Percentiles rank a stretch among this genome's conserved stretches.
These are phyloP conservation scores for Drosophila nannoptera DNA, from an alignment of 1,140 invertebrate genomes.

Conservation along the genomic window DNA sequence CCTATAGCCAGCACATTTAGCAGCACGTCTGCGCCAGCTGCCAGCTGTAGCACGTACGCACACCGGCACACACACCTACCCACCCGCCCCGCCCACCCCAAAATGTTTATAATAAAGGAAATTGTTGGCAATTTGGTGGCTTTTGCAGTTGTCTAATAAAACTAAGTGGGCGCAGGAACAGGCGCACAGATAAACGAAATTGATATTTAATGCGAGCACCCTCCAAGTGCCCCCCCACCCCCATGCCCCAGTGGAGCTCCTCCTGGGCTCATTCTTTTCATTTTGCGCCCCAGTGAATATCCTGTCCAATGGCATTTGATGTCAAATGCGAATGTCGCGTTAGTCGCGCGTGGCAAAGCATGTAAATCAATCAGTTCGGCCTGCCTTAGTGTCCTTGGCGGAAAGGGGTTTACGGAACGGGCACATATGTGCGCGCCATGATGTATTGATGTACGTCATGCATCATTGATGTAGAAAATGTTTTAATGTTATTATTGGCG, in stretches of 20 bases:
- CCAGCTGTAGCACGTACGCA: conserved; percentile 40
- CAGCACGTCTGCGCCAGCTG: conserved; percentile 47
- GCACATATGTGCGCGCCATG: conserved; percentile 49
- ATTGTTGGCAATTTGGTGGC: conserved; percentile 68
- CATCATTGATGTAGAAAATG: conserved; percentile 76
- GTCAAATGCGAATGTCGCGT: conserved; percentile 54
- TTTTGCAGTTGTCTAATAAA: conserved; percentile 68
- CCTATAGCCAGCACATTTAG: conserved; percentile 57
- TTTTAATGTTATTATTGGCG: conserved; percentile 74
- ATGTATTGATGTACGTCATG: conserved; percentile 73
- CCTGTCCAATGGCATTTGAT: conserved; percentile 54
- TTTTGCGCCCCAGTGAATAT: conserved; percentile 44
- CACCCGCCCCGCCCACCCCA: background rate
- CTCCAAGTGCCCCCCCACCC: background rate
- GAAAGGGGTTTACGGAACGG: conserved; percentile 40
- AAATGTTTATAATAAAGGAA: conserved; percentile 70
- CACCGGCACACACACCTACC: conserved; percentile 10
- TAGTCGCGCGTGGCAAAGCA: conserved; percentile 60
- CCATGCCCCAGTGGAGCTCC: background rate
- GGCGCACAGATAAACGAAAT: conserved; percentile 67
- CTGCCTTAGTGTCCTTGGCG: conserved; percentile 27
- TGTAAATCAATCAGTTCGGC: conserved; percentile 73
- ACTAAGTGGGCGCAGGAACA: conserved; percentile 63
- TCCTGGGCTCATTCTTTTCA: conserved; percentile 12
- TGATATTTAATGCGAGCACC: conserved; percentile 67